Percentiles rank a stretch among this genome's conserved stretches.
Conservation (phyloP, 2,797 vertebrate species). For the Eupleurogrammus muticus region DNA sequence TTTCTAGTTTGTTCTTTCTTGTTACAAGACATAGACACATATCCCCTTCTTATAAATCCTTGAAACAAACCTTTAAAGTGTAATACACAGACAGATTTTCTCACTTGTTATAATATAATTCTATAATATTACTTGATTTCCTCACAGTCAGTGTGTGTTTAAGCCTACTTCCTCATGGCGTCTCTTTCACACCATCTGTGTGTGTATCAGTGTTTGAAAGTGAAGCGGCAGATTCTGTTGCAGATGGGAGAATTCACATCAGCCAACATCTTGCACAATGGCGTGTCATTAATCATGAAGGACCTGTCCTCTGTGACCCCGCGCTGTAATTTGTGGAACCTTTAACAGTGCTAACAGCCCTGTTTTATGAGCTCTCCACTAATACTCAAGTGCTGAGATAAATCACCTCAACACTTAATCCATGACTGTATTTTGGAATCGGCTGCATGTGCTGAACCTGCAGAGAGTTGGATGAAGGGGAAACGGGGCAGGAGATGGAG, state of each 20-base stretch:
- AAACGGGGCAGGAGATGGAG: constrained; percentile 51
- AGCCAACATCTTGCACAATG: constrained; percentile 52
- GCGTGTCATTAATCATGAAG: constrained; percentile 59
- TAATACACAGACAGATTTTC: too few relatives aligned
- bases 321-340: constrained; percentile 65
- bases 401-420: constrained; percentile 70
- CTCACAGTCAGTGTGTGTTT: constrained; percentile 1
- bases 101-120: too few relatives aligned
- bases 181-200: background rate
- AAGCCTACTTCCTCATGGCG: background rate
- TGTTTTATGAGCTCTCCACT: constrained; percentile 72
- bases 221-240: constrained; percentile 18
- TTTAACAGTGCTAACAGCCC: constrained; percentile 68
- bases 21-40: background rate
- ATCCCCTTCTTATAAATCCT: background rate
- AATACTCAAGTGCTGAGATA: constrained; percentile 68
- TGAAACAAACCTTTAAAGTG: background rate
- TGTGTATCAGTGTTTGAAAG: constrained; percentile 20
- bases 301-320: constrained; percentile 51
- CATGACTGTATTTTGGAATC: constrained; percentile 62
- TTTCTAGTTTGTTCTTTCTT: background rate
- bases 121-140: too few relatives aligned
- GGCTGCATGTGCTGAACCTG: constrained; percentile 58
- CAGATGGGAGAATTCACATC: constrained; percentile 39
- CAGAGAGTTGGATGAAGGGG: constrained; percentile 49